phyloP scores from a whole-genome alignment of 2,888 invertebrate genomes.

The Campoplex capitator region DNA sequence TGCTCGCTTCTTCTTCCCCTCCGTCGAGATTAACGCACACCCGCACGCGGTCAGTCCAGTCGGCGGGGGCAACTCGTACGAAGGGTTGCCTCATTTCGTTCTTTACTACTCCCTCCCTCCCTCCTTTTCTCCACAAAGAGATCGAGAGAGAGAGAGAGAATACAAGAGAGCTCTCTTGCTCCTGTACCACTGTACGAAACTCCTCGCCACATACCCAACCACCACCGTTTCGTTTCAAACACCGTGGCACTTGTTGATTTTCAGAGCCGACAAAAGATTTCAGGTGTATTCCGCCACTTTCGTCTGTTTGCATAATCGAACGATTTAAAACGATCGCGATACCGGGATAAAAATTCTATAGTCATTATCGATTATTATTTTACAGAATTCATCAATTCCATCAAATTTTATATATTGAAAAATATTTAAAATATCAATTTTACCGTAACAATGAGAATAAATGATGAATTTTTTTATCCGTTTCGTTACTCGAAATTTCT shows the following conservation, averaged over 20 bases:
- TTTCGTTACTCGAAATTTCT: not conserved
- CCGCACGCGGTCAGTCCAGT: conserved; percentile 33
- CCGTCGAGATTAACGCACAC: conserved; percentile 45
- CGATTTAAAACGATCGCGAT: not conserved
- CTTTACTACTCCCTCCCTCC: conserved; percentile 52
- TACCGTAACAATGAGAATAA: not conserved
- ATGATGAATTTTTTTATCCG: not conserved
- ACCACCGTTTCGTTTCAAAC: conserved; percentile 68
- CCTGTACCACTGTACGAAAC: conserved; percentile 41
- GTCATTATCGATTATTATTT: not conserved
- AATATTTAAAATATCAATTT: not conserved
- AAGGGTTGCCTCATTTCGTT: conserved; percentile 71
- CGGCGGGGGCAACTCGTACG: conserved; percentile 78
- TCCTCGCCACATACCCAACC: conserved; percentile 54
- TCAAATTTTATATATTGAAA: not conserved
- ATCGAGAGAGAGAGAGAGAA: conserved; percentile 5
- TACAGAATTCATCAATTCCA: not conserved
- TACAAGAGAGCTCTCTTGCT: conserved; percentile 33
- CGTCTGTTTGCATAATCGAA: conserved; percentile 28
- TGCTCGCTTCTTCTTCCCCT: conserved; percentile 53
- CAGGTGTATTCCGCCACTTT: conserved; percentile 56
- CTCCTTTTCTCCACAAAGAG: conserved; percentile 8
- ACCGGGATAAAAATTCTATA: not conserved
- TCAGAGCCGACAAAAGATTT: conserved; percentile 71
- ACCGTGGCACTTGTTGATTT: conserved; percentile 82